These are phyloP conservation scores for Heliothis subflexa DNA, from an alignment of 1,140 invertebrate genomes.

Conservation along the genomic window DNA sequence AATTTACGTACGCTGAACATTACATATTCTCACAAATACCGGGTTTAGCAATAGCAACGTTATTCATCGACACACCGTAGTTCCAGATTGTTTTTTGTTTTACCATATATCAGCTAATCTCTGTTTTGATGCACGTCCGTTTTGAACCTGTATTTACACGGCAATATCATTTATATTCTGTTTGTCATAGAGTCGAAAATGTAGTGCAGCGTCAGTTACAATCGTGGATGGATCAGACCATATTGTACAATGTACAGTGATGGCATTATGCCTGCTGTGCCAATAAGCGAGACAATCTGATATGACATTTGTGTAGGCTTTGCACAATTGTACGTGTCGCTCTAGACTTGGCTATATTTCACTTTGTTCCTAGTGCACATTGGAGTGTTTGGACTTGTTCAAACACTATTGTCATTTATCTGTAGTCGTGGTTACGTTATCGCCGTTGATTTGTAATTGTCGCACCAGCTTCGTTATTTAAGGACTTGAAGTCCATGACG, in stretches of 20 bases:
- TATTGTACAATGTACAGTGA: constrained; percentile 22
- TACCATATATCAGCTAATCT: constrained; percentile 18
- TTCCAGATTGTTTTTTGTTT: constrained; percentile 24
- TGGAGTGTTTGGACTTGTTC: constrained; percentile 12
- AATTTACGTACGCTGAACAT: background rate
- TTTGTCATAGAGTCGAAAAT: constrained; percentile 3
- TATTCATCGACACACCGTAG: background rate
- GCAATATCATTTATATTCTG: background rate
- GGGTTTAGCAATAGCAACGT: constrained; percentile 6
- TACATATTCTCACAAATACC: background rate
- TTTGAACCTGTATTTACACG: background rate
- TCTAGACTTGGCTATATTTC: constrained; percentile 15
- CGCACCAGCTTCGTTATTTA: background rate
- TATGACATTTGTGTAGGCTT: constrained; percentile 48
- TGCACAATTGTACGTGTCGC: constrained; percentile 41
- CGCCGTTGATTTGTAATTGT: background rate
- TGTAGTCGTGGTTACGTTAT: background rate
- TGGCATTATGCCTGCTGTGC: constrained; percentile 33
- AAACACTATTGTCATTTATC: constrained; percentile 1
- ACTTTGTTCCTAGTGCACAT: background rate
- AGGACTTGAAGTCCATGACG: no score
- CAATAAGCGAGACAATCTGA: constrained; percentile 51
- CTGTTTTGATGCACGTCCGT: background rate
- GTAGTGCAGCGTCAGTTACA: background rate
- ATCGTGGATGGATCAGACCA: constrained; percentile 3